Evolutionary conservation across 2,113 vertebrate genomes (phyloP).

Genomic region (Bujurquina vittata): DNA sequence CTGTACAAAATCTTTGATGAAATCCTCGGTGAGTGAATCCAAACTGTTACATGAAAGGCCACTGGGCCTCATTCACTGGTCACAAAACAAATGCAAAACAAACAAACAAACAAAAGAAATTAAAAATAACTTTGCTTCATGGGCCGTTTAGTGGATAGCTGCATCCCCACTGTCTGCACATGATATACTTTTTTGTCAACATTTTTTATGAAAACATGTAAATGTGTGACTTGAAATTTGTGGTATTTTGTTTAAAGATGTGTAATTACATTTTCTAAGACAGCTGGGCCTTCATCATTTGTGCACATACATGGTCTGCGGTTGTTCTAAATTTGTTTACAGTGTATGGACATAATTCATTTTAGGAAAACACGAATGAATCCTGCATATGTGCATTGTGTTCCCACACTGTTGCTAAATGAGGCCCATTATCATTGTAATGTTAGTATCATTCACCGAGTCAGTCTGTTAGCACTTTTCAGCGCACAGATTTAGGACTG

Average conservation of each 20-base stretch:
- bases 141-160: too few relatives aligned
- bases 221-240: neutral
- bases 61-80: neutral
- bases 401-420: neutral
- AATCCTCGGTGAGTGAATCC: slow-evolving; percentile 90
- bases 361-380: neutral
- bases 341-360: neutral
- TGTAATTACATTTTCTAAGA: too few relatives aligned
- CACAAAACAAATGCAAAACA: too few relatives aligned
- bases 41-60: neutral
- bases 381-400: neutral
- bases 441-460: neutral
- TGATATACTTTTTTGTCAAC: too few relatives aligned
- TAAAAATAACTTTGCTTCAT: too few relatives aligned
- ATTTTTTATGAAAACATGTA: neutral
- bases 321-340: neutral
- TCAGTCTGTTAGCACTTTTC: neutral
- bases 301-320: neutral
- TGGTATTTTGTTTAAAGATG: neutral
- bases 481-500: neutral
- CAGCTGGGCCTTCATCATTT: neutral
- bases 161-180: too few relatives aligned
- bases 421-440: slow-evolving; percentile 6
- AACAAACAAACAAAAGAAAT: too few relatives aligned
- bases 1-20: slow-evolving; percentile 99